phyloP scores from a whole-genome alignment of 35 echinoderm and acorn worm genomes.

The Amphiura filiformis region DNA sequence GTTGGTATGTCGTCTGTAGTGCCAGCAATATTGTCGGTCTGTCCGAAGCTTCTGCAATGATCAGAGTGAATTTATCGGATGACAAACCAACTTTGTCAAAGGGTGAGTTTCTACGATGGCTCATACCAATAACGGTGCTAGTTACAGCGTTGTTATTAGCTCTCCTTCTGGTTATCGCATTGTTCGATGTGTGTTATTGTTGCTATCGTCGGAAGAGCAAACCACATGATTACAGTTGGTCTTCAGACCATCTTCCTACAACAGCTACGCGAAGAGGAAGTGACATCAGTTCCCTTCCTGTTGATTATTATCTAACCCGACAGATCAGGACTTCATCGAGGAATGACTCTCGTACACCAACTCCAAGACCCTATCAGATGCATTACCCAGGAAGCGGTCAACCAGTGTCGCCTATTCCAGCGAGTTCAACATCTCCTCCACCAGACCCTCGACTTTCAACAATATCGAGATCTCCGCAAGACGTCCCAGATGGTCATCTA shows the following conservation, averaged over 20 bases:
- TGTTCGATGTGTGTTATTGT: constrained; percentile 31
- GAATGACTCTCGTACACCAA: background rate
- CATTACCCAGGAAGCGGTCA: background rate
- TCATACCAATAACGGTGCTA: constrained; percentile 39
- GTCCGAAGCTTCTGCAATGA: background rate
- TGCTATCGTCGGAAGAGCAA: background rate
- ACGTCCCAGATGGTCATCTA: background rate
- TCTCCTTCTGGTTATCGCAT: constrained; percentile 24
- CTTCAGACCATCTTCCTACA: background rate
- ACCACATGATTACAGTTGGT: background rate
- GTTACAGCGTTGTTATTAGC: constrained; percentile 16
- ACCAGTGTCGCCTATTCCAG: background rate
- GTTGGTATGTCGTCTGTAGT: constrained; percentile 16
- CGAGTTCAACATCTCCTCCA: background rate
- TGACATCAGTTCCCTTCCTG: background rate
- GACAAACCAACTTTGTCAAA: background rate
- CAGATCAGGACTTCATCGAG: constrained; percentile 4
- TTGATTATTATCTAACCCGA: constrained; percentile 18
- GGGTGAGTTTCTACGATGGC: constrained; percentile 35
- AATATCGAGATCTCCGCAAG: background rate
- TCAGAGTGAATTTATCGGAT: constrained; percentile 6
- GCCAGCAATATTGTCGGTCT: constrained; percentile 28
- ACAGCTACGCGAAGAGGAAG: background rate
- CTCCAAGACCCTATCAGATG: background rate
- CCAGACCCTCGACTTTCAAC: background rate